phyloP scores from a whole-genome alignment of 2,797 vertebrate species.

The Cyclura pinguis region DNA sequence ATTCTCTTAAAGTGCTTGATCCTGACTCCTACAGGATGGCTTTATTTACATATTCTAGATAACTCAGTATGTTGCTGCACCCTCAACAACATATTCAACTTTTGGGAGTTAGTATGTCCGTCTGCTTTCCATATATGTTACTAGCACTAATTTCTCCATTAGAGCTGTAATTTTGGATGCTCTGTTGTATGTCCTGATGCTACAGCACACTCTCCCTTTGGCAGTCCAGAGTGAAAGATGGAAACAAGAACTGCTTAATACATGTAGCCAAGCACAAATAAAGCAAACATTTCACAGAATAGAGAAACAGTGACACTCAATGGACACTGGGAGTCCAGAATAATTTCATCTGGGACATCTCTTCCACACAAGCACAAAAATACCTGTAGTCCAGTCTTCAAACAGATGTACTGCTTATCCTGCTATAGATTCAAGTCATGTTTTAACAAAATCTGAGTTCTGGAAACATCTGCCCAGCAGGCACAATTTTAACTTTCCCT shows the following conservation, averaged over 20 bases:
- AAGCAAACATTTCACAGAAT: slow-evolving; percentile 11
- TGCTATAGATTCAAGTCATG: background rate
- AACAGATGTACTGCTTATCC: rapidly evolving
- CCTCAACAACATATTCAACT: background rate
- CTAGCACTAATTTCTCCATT: background rate
- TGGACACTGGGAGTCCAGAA: slow-evolving; percentile 37
- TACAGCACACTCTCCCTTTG: background rate
- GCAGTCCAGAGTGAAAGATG: background rate
- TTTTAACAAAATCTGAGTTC: background rate
- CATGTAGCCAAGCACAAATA: rapidly evolving
- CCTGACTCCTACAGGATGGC: background rate
- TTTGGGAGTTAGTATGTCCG: background rate
- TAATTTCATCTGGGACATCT: background rate
- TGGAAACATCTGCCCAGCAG: background rate
- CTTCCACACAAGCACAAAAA: background rate
- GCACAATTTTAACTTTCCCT: background rate
- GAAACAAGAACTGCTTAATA: background rate
- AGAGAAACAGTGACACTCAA: slow-evolving; percentile 76
- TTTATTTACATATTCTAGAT: background rate
- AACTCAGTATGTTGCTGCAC: background rate
- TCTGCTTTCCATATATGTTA: background rate
- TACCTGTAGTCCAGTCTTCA: background rate
- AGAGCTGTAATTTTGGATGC: background rate
- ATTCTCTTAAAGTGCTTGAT: background rate
- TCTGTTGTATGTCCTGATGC: background rate